phyloP scores from a whole-genome alignment of 2,888 invertebrate genomes.

The Nemoura dubitans region DNA sequence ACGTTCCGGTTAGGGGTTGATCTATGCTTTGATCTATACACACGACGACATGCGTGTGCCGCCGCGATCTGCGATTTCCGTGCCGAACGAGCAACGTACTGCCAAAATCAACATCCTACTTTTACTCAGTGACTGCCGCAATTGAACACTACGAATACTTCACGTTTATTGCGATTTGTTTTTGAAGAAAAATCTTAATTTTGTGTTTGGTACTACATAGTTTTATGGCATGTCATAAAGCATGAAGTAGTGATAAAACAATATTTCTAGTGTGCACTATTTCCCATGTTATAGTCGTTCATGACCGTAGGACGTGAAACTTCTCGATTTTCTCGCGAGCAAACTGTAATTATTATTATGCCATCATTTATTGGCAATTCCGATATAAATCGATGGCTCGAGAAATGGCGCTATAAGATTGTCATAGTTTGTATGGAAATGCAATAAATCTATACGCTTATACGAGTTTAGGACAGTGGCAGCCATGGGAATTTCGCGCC shows the following conservation, averaged over 20 bases:
- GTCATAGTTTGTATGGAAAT: neutral
- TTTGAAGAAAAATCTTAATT: neutral
- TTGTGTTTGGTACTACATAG: neutral
- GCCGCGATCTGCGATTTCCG: neutral
- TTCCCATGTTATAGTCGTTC: neutral
- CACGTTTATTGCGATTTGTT: neutral
- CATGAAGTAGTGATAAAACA: neutral
- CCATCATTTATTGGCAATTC: slow-evolving; percentile 7
- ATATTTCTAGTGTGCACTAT: neutral
- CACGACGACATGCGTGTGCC: neutral
- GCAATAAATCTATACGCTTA: neutral
- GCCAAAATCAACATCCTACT: too few relatives aligned
- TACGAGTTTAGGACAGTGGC: neutral
- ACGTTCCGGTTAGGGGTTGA: neutral
- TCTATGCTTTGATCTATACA: neutral
- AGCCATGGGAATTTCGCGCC: neutral
- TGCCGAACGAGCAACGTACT: too few relatives aligned
- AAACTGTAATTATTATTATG: neutral
- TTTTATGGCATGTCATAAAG: neutral
- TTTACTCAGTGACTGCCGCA: too few relatives aligned
- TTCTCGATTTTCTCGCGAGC: neutral
- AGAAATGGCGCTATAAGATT: neutral
- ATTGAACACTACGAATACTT: too few relatives aligned
- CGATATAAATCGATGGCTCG: neutral
- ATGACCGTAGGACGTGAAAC: neutral